Evolutionary conservation across 2,113 vertebrate genomes (phyloP), one percentile per base, ranked within the genome.

Genomic region (Mesembrinibis cayennensis): DNA sequence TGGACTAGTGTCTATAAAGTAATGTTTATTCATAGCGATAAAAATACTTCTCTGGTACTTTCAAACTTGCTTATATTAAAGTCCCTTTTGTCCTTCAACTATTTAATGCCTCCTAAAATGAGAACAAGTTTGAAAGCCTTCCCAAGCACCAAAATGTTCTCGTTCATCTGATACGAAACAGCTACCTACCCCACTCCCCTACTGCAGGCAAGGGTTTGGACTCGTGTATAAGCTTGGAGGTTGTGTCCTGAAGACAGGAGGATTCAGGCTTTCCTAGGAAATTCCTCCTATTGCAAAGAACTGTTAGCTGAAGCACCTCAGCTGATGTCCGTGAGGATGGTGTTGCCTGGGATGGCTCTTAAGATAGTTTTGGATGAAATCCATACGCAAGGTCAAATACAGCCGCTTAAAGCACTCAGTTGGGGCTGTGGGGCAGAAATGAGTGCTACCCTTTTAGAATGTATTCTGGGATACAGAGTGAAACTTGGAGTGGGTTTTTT

Each of bases 151-250:
- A 72, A 65, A 72, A 4, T 23, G n/a, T 66, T 91, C 21, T 62
- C 9, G 15, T 42, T n/a, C 19, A 8, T 52, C 44, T 77, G 44
- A 52, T 30, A 40, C 3, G 16, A 15, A 80, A 53, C 4, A 79
- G 22, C 15, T 55, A 23, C 32, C 32, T 25, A 23, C 29, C 19
- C 12, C 22, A 11, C 21, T n/a, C 30, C 3, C 10, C 4, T 65
- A 2, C 25, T 73, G 3, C 30, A 90, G 36, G 10, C 11, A 72
- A 69, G 27, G 27, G 6, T 76, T 82, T 38, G 11, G 20, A 72
- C 40, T 63, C 0, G 0, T 20, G 1, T n/a, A 17, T 38, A 53
- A 61, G 8, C 14, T 80, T 69, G 71, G 32, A 82, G 30, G 10
- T 7, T 30, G 10, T 70, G 22, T 15, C n/a, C 38, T 90, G 45